Evolutionary conservation across 2,113 vertebrate genomes (phyloP).

Genomic region (Myiopsitta monachus): DNA sequence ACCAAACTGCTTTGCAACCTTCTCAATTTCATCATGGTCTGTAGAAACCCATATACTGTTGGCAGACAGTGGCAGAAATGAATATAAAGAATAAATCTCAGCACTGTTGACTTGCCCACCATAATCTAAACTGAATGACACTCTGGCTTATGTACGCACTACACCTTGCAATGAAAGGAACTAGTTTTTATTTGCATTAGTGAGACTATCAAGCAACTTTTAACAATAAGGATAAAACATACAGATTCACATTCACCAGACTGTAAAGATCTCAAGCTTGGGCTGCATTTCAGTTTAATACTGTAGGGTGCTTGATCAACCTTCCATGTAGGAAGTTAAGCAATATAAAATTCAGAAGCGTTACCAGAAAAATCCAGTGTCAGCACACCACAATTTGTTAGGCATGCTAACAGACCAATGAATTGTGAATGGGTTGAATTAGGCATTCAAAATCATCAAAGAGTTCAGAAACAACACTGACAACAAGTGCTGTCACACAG

Average conservation of each 20-base stretch:
- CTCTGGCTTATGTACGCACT: not conserved
- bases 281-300: not conserved
- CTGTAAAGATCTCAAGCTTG: not conserved
- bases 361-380: not conserved
- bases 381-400: not conserved
- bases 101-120: not conserved
- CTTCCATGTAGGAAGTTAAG: not conserved
- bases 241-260: not conserved
- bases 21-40: conserved; percentile 89
- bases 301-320: not conserved
- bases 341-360: not conserved
- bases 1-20: conserved; percentile 82
- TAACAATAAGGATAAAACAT: not conserved
- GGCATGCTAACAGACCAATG: not conserved
- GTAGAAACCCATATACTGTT: conserved; percentile 94
- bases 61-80: not conserved
- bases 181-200: not conserved
- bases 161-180: not conserved
- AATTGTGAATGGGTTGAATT: not conserved
- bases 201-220: not conserved
- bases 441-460: not conserved
- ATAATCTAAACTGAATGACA: not conserved
- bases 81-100: not conserved
- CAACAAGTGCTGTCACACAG: not conserved
- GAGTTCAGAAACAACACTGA: not conserved